Base-by-base conservation (phyloP, 2,113 vertebrate species). In the Brachionichthys hirsutus region DNA sequence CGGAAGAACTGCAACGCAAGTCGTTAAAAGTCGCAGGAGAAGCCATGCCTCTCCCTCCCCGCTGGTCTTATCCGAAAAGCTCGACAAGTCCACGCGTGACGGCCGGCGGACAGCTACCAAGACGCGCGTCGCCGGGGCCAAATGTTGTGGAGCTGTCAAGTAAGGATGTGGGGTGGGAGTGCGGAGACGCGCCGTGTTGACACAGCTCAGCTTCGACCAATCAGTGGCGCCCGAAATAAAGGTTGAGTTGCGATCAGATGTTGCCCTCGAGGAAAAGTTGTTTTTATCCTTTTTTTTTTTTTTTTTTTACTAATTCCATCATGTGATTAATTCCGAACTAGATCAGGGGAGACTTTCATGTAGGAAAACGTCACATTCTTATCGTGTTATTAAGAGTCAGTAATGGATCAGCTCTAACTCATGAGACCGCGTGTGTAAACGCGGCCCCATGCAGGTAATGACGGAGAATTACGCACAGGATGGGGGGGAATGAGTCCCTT, bases 11-110 rank as follows among this genome's bases (percentile, higher is more conserved):
- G 79, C 84, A 52, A 2, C 59, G 68, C n/a, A 53, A 54, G 77
- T 95, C 94, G 59, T 80, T 93, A 30, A 82, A 83, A 58, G 85
- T 92, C 80, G 87, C 85, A 43, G 80, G 91, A 80, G 92, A 92
- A 83, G 92, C 85, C 94, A 95, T 95, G 15, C 72, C 86, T 70
- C 34, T 38, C n/a, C n/a, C n/a, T n/a, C n/a, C n/a, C n/a, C n/a
- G n/a, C n/a, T n/a, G n/a, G n/a, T n/a, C n/a, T n/a, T n/a, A n/a
- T 55, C 62, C 58, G n/a, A 30, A 20, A n/a, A 40, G 20, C 34
- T 20, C 11, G 35, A 12, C 12, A 54, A 41, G 2, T 68, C 49
- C 52, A 8, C 24, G 58, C 18, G 59, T 18, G 6, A 3, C 24
- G 12, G 60, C n/a, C n/a, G n/a, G n/a, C n/a, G n/a, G n/a, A n/a